These are phyloP conservation scores for Plectrocnemia conspersa DNA, from an alignment of 1,140 invertebrate species.

Conservation along the genomic window DNA sequence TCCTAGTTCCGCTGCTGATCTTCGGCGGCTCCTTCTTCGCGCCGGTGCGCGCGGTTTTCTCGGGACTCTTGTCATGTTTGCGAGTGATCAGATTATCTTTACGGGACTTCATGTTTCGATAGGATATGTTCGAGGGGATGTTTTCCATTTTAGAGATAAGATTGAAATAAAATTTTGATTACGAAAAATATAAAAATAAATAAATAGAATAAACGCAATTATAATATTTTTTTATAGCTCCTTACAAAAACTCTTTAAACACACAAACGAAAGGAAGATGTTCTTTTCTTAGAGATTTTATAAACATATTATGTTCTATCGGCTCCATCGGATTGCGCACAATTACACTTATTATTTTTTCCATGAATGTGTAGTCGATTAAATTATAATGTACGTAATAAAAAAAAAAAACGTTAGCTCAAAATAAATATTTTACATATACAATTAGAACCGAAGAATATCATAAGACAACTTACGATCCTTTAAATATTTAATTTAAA, in stretches of 20 bases:
- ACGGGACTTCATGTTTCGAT: constrained; percentile 41
- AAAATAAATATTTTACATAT: too few species aligned
- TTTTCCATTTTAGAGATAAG: constrained; percentile 44
- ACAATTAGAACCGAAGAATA: too few species aligned
- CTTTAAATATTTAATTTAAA: too few species aligned
- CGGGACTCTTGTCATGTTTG: constrained; percentile 50
- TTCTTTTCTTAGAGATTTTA: constrained; percentile 12
- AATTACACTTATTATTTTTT: constrained; percentile 14
- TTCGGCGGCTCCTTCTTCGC: constrained; percentile 34
- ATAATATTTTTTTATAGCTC: not conserved
- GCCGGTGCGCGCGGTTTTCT: constrained; percentile 39
- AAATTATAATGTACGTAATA: too few species aligned
- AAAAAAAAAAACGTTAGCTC: too few species aligned
- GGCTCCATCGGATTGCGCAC: constrained; percentile 14
- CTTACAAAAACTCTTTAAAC: constrained; percentile 14
- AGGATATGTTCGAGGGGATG: constrained; percentile 46
- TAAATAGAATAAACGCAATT: too few species aligned
- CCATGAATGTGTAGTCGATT: too few species aligned
- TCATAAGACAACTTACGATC: too few species aligned
- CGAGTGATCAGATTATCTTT: constrained; percentile 38
- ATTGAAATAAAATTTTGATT: not conserved
- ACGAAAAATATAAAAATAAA: not conserved
- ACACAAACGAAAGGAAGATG: constrained; percentile 19
- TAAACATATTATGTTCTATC: constrained; percentile 9
- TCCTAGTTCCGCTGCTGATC: constrained; percentile 36